Conservation (phyloP, 2,888 invertebrate genomes). For the Eucera pruinosa region DNA sequence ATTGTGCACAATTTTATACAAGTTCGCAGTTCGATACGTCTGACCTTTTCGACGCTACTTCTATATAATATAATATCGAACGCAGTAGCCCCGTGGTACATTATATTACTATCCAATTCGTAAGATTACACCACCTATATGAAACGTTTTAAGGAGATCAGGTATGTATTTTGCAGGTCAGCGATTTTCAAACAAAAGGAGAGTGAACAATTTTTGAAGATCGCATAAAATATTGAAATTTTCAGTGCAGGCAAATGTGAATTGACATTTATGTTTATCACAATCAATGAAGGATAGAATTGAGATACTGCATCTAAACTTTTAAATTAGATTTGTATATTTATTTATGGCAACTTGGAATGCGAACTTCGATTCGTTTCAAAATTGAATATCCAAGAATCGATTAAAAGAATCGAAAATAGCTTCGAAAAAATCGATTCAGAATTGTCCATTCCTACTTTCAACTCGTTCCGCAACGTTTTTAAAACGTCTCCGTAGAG, state of each 20-base stretch:
- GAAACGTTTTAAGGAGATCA: slow-evolving; percentile 9
- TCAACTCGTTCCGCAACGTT: too few species aligned
- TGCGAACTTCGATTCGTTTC: too few species aligned
- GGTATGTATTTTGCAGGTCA: slow-evolving; percentile 25
- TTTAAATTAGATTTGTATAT: too few species aligned
- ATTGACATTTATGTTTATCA: too few species aligned
- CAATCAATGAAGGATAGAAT: too few species aligned
- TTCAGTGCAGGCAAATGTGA: neutral
- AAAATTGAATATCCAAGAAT: too few species aligned
- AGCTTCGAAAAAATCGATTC: too few species aligned
- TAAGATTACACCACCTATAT: slow-evolving; percentile 3
- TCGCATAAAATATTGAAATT: neutral
- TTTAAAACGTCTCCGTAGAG: too few species aligned
- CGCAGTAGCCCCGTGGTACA: neutral
- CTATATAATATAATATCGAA: slow-evolving; percentile 28
- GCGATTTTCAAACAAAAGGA: slow-evolving; percentile 20
- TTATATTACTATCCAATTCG: slow-evolving; percentile 22
- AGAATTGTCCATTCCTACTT: too few species aligned
- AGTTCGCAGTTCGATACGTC: slow-evolving; percentile 1
- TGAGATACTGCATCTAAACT: too few species aligned
- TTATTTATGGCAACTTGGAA: too few species aligned
- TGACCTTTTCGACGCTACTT: neutral
- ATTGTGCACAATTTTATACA: neutral
- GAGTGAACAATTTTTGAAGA: neutral
- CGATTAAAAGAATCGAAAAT: too few species aligned